Percentiles rank a stretch among this genome's conserved stretches.
Conservation (phyloP, 2,797 vertebrate species). For the Falco berigora region DNA sequence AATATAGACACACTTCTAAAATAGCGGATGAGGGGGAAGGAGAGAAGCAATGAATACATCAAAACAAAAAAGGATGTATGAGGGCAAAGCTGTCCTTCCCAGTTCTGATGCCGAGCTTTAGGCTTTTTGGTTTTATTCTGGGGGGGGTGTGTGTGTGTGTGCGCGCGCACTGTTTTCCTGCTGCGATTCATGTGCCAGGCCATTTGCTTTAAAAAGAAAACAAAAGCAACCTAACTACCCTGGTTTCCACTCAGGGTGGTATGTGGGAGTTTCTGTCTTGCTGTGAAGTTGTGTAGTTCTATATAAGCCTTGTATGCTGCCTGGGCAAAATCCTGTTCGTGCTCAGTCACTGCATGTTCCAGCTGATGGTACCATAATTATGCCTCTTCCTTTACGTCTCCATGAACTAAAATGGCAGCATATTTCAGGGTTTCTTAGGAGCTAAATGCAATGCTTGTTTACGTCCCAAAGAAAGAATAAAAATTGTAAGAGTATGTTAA, state of each 20-base stretch:
- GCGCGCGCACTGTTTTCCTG: background rate
- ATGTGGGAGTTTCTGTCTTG: background rate
- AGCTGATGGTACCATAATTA: background rate
- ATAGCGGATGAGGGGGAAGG: background rate
- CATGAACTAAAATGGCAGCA: background rate
- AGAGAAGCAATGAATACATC: background rate
- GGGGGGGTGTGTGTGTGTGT: too few relatives aligned
- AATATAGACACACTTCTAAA: background rate
- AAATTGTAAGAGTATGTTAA: background rate
- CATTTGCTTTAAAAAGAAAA: background rate
- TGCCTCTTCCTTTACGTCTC: background rate
- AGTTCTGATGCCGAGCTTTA: background rate
- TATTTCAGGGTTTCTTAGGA: background rate
- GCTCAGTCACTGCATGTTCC: background rate
- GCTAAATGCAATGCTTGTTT: background rate
- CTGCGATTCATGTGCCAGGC: background rate
- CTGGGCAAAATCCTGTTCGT: background rate
- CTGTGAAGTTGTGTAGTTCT: background rate
- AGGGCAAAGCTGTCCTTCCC: background rate
- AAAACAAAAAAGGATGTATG: background rate
- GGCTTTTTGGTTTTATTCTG: background rate
- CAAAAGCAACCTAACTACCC: background rate
- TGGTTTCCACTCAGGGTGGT: background rate
- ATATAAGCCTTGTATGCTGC: accelerated
- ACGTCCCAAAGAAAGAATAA: background rate